Percentiles rank a stretch among this genome's conserved stretches.
Evolutionary conservation across 2,888 invertebrate genomes (phyloP).

Genomic region (Leptopilina myrica): DNA sequence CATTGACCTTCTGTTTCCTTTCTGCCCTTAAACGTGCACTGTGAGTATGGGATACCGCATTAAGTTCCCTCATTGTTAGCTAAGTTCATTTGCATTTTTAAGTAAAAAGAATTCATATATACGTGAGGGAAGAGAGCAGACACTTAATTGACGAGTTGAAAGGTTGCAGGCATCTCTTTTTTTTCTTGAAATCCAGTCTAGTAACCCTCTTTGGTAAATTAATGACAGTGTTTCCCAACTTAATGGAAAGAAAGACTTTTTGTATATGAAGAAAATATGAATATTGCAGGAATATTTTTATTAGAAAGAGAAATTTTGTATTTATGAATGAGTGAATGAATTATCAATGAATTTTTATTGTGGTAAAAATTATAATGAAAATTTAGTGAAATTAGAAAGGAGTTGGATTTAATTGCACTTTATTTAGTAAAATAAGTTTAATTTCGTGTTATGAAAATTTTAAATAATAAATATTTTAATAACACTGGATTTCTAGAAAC

Average conservation of each 20-base stretch:
- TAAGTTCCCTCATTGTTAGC: constrained; percentile 31
- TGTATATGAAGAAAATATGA: not conserved
- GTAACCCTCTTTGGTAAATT: constrained; percentile 57
- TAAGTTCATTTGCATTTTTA: constrained; percentile 41
- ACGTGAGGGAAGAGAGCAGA: constrained; percentile 23
- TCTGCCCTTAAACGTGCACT: constrained; percentile 33
- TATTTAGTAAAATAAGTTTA: too few species aligned
- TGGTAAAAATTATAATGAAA: not conserved
- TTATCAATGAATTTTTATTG: too few species aligned
- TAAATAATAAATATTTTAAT: too few species aligned
- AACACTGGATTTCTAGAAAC: too few species aligned
- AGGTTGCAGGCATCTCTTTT: constrained; percentile 44
- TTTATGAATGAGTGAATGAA: too few species aligned
- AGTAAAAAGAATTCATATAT: constrained; percentile 46
- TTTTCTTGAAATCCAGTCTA: constrained; percentile 43
- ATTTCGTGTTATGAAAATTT: too few species aligned
- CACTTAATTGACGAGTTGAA: constrained; percentile 38
- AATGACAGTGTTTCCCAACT: constrained; percentile 58
- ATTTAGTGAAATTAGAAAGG: too few species aligned
- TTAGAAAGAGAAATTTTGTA: not conserved
- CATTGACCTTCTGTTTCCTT: constrained; percentile 33
- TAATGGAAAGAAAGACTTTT: not conserved
- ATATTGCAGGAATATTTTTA: not conserved
- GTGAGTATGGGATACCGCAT: constrained; percentile 16
- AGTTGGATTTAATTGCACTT: too few species aligned